These are phyloP conservation scores for Gastrophryne carolinensis DNA, from an alignment of 2,797 vertebrate genomes.

Conservation along the genomic window DNA sequence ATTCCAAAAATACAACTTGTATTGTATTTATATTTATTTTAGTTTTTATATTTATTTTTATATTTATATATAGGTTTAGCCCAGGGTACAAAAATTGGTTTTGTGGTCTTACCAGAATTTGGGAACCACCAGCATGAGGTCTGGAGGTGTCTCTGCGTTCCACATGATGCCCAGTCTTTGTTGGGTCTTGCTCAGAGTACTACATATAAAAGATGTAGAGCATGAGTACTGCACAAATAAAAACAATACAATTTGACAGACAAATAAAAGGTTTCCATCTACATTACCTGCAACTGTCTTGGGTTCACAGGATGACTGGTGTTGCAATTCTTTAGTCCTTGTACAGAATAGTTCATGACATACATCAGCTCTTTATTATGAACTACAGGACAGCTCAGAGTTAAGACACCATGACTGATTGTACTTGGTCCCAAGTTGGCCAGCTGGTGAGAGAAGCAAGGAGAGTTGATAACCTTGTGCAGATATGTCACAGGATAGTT, in stretches of 20 bases:
- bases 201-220: not conserved
- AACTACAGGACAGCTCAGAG: slow-evolving; percentile 80
- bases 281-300: slow-evolving; percentile 73
- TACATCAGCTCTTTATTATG: slow-evolving; percentile 76
- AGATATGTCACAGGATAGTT: not conserved
- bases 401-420: slow-evolving; percentile 80
- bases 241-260: not conserved
- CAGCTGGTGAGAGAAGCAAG: slow-evolving; percentile 67
- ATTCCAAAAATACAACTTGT: too few relatives aligned
- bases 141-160: slow-evolving; percentile 57
- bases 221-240: not conserved
- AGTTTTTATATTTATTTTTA: too few relatives aligned
- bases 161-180: slow-evolving; percentile 48
- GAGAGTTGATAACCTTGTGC: not conserved
- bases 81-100: too few relatives aligned
- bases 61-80: too few relatives aligned
- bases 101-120: slow-evolving; percentile 61
- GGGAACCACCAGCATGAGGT: slow-evolving; percentile 21
- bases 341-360: slow-evolving; percentile 73
- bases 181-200: slow-evolving; percentile 37
- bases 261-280: not conserved
- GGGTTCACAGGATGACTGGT: slow-evolving; percentile 72
- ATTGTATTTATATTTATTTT: too few relatives aligned
- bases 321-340: slow-evolving; percentile 82
- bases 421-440: slow-evolving; percentile 86